These are phyloP conservation scores for Dicaeum eximium DNA, from an alignment of 2,113 vertebrate genomes.

Conservation along the genomic window DNA sequence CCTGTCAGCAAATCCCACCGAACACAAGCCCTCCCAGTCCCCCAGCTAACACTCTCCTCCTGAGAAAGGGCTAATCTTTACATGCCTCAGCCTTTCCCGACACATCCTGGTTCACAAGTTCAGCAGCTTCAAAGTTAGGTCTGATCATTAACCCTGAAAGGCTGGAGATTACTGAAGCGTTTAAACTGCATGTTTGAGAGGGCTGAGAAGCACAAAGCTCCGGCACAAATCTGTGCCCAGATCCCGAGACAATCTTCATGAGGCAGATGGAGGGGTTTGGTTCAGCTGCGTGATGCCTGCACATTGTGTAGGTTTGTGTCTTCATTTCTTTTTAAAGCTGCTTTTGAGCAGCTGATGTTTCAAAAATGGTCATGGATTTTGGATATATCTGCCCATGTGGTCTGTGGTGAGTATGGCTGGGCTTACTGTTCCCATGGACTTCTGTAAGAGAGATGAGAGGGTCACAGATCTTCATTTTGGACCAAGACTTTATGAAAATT, in stretches of 20 bases:
- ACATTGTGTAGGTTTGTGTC: neutral
- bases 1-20: neutral
- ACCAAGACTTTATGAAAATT: neutral
- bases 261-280: neutral
- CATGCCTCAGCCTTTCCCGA: neutral
- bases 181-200: neutral
- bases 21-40: fast-evolving
- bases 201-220: neutral
- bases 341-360: neutral
- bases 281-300: neutral
- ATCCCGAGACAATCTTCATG: neutral
- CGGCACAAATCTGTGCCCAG: neutral
- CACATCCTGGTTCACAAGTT: slow-evolving; percentile 57
- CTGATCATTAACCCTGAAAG: slow-evolving; percentile 36
- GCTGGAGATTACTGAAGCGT: neutral
- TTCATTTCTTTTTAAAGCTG: neutral
- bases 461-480: neutral
- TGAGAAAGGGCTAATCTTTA: slow-evolving; percentile 27
- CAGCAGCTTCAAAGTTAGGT: slow-evolving; percentile 16
- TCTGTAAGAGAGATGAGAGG: neutral
- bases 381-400: neutral
- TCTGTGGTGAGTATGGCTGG: neutral
- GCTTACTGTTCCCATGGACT: neutral
- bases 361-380: neutral
- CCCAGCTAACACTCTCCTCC: neutral